Conservation (phyloP, 2,113 vertebrate genomes). For the Colossoma macropomum region DNA sequence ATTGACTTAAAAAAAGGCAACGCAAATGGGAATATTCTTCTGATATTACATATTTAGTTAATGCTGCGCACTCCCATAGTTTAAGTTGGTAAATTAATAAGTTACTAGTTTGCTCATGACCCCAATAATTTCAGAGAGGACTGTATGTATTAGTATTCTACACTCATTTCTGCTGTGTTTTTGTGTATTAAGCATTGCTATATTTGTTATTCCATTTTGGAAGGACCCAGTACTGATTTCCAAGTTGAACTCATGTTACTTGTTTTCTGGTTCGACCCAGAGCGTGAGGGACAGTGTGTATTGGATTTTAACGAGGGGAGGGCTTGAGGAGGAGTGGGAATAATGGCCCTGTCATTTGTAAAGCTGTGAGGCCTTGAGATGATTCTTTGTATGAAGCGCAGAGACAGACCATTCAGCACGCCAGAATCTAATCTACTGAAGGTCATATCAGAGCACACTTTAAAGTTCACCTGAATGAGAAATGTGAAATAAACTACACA, state of each 20-base stretch:
- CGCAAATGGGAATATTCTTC: no score
- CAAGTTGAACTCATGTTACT: background rate
- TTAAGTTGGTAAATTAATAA: no score
- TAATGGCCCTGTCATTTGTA: constrained; percentile 40
- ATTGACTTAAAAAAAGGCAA: no score
- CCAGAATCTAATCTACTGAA: constrained; percentile 33
- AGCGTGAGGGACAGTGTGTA: constrained; percentile 1
- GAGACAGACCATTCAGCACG: constrained; percentile 43
- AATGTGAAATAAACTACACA: background rate
- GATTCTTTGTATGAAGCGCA: constrained; percentile 27
- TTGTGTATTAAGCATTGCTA: background rate
- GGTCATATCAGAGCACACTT: constrained; percentile 33
- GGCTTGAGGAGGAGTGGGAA: constrained; percentile 23
- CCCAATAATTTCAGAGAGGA: background rate
- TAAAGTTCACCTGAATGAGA: background rate
- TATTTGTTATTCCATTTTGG: background rate
- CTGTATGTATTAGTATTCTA: background rate
- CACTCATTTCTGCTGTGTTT: background rate
- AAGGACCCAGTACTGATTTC: background rate
- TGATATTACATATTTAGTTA: no score
- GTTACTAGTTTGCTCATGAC: background rate
- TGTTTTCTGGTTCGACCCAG: background rate
- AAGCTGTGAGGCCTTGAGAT: constrained; percentile 47
- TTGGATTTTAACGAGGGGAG: constrained; percentile 11
- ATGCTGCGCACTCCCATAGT: no score